A percentile compares a stretch with the other conserved stretches of the same genome.
phyloP scores from a whole-genome alignment of 2,888 invertebrate species.

The Lutraria lutraria region DNA sequence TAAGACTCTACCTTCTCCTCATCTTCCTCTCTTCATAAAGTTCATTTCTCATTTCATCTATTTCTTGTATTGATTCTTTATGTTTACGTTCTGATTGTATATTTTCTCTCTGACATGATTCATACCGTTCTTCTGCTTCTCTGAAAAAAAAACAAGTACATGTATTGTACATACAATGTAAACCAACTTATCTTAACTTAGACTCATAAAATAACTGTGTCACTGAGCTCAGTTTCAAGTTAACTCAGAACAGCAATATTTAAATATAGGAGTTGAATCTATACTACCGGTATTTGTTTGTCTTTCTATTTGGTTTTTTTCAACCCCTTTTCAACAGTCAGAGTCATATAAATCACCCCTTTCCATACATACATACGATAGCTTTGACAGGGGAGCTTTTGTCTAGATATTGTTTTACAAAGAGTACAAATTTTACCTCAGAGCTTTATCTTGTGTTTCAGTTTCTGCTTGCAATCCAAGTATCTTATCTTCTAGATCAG shows the following conservation, averaged over 20 bases:
- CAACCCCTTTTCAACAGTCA: no score
- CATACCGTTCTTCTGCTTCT: slow-evolving; percentile 80
- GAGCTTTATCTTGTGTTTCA: slow-evolving; percentile 81
- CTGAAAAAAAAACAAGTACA: slow-evolving; percentile 59
- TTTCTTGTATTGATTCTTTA: slow-evolving; percentile 71
- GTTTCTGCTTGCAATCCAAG: slow-evolving; percentile 79
- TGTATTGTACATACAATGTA: not conserved
- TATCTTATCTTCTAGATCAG: slow-evolving; percentile 81
- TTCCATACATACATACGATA: no score
- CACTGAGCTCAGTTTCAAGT: no score
- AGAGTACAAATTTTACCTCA: slow-evolving; percentile 71
- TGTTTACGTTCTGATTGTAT: slow-evolving; percentile 68
- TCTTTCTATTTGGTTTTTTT: no score
- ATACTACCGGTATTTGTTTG: no score
- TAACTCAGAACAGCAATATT: no score
- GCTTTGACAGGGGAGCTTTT: no score
- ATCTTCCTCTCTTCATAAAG: slow-evolving; percentile 74
- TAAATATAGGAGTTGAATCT: no score
- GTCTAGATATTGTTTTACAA: no score
- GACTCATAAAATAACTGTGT: not conserved
- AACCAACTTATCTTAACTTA: not conserved
- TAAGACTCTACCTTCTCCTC: slow-evolving; percentile 65
- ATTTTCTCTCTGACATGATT: slow-evolving; percentile 73
- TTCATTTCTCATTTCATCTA: slow-evolving; percentile 73
- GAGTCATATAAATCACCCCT: no score